phyloP scores from a whole-genome alignment of 2,797 vertebrate genomes.

The Mionectes olivaceus region DNA sequence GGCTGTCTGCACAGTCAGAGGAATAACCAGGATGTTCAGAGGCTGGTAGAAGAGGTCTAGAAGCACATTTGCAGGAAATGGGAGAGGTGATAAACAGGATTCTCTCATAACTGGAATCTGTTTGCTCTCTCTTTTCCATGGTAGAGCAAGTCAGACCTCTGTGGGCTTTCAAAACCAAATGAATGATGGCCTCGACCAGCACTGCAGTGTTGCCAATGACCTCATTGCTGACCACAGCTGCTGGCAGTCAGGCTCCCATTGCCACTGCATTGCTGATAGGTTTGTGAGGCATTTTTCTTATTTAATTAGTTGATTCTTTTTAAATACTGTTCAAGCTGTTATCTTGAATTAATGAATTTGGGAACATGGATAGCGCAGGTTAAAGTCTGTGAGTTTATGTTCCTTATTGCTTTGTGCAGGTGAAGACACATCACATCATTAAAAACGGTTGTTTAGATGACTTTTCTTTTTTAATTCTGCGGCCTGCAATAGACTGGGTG shows the following conservation, averaged over 20 bases:
- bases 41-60: neutral
- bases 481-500: neutral
- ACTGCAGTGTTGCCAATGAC: slow-evolving; percentile 47
- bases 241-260: neutral
- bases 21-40: neutral
- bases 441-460: neutral
- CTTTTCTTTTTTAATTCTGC: neutral
- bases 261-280: neutral
- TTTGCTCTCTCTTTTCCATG: slow-evolving; percentile 44
- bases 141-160: slow-evolving; percentile 58
- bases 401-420: neutral
- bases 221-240: slow-evolving; percentile 49
- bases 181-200: slow-evolving; percentile 49
- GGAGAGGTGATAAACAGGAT: neutral
- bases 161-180: slow-evolving; percentile 39
- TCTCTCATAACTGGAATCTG: slow-evolving; percentile 2
- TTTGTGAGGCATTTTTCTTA: slow-evolving; percentile 7
- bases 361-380: neutral
- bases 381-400: neutral
- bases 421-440: neutral
- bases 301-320: slow-evolving; percentile 30
- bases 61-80: neutral
- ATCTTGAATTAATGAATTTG: slow-evolving; percentile 36
- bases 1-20: neutral
- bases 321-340: slow-evolving; percentile 18